These are phyloP conservation scores for Podilymbus podiceps DNA, from an alignment of 2,113 vertebrate species.

Conservation along the genomic window DNA sequence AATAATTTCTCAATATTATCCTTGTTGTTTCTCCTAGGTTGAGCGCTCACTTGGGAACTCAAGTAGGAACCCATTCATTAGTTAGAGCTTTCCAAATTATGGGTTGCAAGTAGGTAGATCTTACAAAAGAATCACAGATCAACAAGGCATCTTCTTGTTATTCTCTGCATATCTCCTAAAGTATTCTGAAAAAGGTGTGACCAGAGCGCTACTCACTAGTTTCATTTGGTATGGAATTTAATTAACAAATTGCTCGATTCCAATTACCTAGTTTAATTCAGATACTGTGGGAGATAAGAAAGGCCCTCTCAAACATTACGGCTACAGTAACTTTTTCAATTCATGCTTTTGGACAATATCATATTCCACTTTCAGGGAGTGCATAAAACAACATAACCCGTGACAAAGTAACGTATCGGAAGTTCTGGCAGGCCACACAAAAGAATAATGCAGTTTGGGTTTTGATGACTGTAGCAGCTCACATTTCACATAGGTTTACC, in stretches of 20 bases:
- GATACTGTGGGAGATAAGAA: background rate
- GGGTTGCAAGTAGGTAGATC: background rate
- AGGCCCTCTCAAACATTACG: background rate
- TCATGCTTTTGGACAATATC: background rate
- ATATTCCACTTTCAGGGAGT: background rate
- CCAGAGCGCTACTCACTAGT: background rate
- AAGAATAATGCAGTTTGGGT: background rate
- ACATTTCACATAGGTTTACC: background rate
- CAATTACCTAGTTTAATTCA: background rate
- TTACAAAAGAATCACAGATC: background rate
- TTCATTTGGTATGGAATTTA: background rate
- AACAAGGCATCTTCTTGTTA: background rate
- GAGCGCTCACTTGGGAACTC: background rate
- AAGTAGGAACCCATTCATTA: background rate
- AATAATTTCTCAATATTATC: background rate
- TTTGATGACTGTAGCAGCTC: background rate
- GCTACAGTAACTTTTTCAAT: background rate
- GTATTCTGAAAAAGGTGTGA: background rate
- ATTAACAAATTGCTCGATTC: background rate
- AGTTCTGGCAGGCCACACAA: background rate
- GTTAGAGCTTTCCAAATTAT: background rate
- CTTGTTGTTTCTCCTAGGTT: background rate
- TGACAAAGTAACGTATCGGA: background rate
- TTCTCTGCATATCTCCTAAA: background rate
- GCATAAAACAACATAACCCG: background rate